Conservation (phyloP, 53 echinoderm and acorn worm genomes). For the Holothuria scabra region DNA sequence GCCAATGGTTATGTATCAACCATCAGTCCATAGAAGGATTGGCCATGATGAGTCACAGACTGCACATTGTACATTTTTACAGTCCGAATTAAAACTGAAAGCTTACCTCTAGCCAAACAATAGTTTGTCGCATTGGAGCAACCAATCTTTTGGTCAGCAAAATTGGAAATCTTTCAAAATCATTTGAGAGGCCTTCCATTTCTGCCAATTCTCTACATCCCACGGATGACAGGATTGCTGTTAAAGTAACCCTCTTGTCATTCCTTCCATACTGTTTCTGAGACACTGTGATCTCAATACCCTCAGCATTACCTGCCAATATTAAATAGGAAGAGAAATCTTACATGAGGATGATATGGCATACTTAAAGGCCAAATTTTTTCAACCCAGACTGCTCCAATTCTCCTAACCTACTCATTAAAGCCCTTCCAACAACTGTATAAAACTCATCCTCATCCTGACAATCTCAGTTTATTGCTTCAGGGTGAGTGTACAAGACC, state of each 20-base stretch:
- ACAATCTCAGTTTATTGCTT: too few relatives aligned
- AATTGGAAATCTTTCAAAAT: constrained; percentile 60
- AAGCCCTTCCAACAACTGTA: too few relatives aligned
- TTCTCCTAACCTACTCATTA: too few relatives aligned
- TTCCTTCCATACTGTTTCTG: constrained; percentile 59
- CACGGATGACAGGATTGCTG: constrained; percentile 73
- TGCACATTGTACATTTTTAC: too few relatives aligned
- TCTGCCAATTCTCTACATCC: constrained; percentile 44
- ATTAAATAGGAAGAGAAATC: background rate
- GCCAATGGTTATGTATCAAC: too few relatives aligned
- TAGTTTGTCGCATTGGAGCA: constrained; percentile 60
- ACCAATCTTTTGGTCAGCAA: constrained; percentile 81
- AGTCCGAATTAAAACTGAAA: background rate
- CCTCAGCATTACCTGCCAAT: constrained; percentile 61
- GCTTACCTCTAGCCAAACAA: constrained; percentile 82
- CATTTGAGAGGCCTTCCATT: constrained; percentile 13
- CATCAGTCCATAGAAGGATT: too few relatives aligned
- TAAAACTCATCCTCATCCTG: too few relatives aligned
- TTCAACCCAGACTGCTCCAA: too few relatives aligned
- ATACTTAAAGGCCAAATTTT: too few relatives aligned
- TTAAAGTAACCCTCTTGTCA: constrained; percentile 56
- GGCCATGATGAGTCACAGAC: too few relatives aligned
- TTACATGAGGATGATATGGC: too few relatives aligned
- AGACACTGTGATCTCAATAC: constrained; percentile 74
- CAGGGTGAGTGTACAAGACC: too few relatives aligned